Percentiles rank a stretch among this genome's conserved stretches.
Conservation (phyloP, 2,888 invertebrate species). For the Tetragnatha montana region DNA sequence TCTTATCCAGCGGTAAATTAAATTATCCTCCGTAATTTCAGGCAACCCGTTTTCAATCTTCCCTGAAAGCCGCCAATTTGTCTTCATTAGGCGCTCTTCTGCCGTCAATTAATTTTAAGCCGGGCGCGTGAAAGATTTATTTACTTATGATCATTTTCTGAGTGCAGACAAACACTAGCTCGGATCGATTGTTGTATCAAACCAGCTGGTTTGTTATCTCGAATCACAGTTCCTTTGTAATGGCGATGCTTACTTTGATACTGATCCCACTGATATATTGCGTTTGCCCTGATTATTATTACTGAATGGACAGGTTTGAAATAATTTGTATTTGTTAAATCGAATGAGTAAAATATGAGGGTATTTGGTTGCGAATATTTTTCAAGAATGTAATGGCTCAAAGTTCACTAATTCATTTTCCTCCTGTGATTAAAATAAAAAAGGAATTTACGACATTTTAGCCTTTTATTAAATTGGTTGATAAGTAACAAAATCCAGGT, state of each 20-base stretch:
- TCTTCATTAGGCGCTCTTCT: conserved; percentile 31
- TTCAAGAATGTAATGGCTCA: too few species aligned
- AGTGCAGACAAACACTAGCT: not conserved
- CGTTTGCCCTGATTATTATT: too few species aligned
- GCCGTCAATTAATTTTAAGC: conserved; percentile 1
- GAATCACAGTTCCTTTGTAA: not conserved
- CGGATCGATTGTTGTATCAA: not conserved
- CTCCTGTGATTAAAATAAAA: too few species aligned
- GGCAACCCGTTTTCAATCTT: not conserved
- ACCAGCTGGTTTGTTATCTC: not conserved
- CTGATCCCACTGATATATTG: too few species aligned
- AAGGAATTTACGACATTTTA: too few species aligned
- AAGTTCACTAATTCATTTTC: too few species aligned
- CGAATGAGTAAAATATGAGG: too few species aligned
- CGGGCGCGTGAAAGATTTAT: not conserved
- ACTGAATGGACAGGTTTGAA: too few species aligned
- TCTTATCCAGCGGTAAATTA: conserved; percentile 15
- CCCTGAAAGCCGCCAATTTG: conserved; percentile 20
- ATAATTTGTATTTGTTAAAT: too few species aligned
- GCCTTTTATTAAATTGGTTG: too few species aligned
- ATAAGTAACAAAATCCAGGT: too few species aligned
- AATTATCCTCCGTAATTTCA: conserved; percentile 11
- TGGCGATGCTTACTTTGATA: not conserved
- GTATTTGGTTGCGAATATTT: too few species aligned
- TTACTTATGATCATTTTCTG: conserved; percentile 13